phyloP scores from a whole-genome alignment of 2,888 invertebrate species.

The Ophion costatus region DNA sequence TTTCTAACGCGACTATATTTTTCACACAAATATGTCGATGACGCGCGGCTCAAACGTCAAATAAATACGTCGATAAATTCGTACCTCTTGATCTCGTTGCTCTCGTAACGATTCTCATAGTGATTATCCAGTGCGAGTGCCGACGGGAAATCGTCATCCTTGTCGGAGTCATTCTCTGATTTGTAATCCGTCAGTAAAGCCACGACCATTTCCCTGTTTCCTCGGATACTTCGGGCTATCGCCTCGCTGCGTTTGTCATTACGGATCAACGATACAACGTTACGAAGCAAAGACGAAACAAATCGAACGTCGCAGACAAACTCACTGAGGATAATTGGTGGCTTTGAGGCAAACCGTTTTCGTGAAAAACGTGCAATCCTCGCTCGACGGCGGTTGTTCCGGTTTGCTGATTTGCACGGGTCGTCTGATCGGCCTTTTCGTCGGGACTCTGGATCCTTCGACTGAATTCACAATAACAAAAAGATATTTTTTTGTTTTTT shows the following conservation, averaged over 20 bases:
- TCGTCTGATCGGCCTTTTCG: conserved; percentile 76
- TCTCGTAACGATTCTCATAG: conserved; percentile 74
- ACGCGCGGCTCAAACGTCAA: too few relatives aligned
- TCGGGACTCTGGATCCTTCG: conserved; percentile 78
- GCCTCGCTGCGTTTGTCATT: conserved; percentile 85
- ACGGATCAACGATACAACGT: not conserved
- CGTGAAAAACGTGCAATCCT: conserved; percentile 88
- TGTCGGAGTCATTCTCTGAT: conserved; percentile 85
- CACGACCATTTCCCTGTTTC: conserved; percentile 88
- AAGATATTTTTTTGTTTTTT: not conserved
- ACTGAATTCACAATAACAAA: conserved; percentile 35
- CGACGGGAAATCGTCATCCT: conserved; percentile 86
- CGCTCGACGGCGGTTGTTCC: conserved; percentile 79
- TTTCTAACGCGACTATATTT: not conserved
- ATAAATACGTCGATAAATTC: too few relatives aligned
- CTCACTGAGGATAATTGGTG: conserved; percentile 92
- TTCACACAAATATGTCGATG: conserved; percentile 41
- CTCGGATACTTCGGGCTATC: conserved; percentile 88
- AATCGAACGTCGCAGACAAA: conserved; percentile 63
- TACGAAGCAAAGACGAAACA: not conserved
- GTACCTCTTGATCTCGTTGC: conserved; percentile 76
- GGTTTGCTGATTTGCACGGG: conserved; percentile 76
- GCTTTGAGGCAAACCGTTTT: conserved; percentile 90
- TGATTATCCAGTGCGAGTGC: conserved; percentile 67
- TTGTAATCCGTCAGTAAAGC: conserved; percentile 90